phyloP scores from a whole-genome alignment of 1,140 invertebrate genomes.

The Zaprionus ghesquierei region DNA sequence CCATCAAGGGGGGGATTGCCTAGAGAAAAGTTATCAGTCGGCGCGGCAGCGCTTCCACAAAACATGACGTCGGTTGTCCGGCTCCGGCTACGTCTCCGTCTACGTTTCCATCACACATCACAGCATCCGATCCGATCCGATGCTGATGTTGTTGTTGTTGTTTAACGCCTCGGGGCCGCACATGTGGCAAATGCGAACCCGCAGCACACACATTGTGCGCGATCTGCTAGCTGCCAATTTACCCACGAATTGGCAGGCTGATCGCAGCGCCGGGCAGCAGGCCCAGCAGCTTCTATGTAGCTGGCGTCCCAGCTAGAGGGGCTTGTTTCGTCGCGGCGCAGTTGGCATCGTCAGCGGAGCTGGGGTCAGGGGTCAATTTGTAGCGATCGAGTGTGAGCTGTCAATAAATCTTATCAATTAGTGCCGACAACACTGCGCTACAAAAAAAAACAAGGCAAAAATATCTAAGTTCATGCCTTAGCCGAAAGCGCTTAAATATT shows the following conservation, averaged over 20 bases:
- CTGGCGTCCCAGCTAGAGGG: constrained; percentile 31
- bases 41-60: constrained; percentile 3
- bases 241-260: constrained; percentile 52
- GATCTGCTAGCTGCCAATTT: constrained; percentile 19
- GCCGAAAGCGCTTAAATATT: neutral
- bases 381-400: constrained; percentile 44
- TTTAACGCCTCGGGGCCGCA: constrained; percentile 2
- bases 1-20: constrained; percentile 78
- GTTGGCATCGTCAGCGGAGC: constrained; percentile 25
- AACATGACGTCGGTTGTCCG: constrained; percentile 58
- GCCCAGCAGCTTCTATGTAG: neutral
- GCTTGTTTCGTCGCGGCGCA: constrained; percentile 54
- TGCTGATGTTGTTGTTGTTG: neutral
- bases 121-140: neutral
- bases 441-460: neutral
- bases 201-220: constrained; percentile 15
- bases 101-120: neutral
- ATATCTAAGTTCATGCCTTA: neutral
- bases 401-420: constrained; percentile 75
- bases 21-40: constrained; percentile 72
- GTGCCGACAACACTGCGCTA: neutral
- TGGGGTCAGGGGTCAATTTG: constrained; percentile 49
- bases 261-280: constrained; percentile 17
- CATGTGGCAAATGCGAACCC: constrained; percentile 35
- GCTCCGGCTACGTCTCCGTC: constrained; percentile 8